Evolutionary conservation across 2,888 invertebrate species (phyloP).

Genomic region (Rhagium mordax): DNA sequence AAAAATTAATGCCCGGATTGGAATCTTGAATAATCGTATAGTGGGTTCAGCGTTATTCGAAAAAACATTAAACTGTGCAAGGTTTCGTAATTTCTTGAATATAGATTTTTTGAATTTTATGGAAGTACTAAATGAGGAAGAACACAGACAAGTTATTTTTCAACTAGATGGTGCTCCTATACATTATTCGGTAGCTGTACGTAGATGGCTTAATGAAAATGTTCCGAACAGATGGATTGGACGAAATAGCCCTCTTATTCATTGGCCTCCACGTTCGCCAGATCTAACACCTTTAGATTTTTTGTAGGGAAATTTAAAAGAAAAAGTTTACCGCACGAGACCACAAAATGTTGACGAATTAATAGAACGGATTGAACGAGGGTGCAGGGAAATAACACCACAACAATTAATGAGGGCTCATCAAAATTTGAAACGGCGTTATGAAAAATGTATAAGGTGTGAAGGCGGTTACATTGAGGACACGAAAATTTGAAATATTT

Average conservation of each 20-base stretch:
- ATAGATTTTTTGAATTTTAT: no score
- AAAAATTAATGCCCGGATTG: no score
- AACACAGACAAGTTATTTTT: no score
- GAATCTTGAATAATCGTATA: no score
- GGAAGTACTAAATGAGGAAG: no score
- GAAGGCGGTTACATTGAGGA: no score
- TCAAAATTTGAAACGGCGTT: not conserved
- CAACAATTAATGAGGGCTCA: not conserved
- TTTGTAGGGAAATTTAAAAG: conserved; percentile 7
- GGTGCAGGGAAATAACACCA: conserved; percentile 22
- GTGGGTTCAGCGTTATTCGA: no score
- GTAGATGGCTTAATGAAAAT: not conserved
- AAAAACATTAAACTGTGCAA: no score
- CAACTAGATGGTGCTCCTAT: no score
- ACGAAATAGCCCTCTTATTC: conserved; percentile 2
- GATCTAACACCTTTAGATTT: conserved; percentile 10
- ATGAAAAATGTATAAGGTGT: not conserved
- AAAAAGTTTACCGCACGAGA: conserved; percentile 1
- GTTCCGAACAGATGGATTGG: not conserved
- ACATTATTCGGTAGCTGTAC: not conserved
- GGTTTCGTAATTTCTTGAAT: no score
- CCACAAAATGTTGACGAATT: conserved; percentile 11
- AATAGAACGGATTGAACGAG: not conserved
- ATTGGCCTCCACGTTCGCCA: conserved; percentile 10
- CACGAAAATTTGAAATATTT: no score